These are phyloP conservation scores for Trichoplax adhaerens DNA, from an alignment of 37 sponge, comb jelly and placozoan genomes.

Conservation along the genomic window DNA sequence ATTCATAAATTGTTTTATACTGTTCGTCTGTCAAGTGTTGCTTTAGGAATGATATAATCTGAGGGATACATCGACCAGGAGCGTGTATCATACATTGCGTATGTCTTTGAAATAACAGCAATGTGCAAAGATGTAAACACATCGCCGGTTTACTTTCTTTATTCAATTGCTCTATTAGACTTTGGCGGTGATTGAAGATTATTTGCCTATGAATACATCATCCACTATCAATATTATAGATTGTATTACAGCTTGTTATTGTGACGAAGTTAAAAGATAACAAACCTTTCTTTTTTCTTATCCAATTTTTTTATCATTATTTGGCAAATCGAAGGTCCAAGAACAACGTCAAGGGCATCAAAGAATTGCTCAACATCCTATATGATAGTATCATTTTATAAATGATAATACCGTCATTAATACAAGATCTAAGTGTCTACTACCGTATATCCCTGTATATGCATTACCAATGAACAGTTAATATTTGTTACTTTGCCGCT, in stretches of 20 bases:
- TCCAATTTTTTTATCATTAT: slow-evolving; percentile 65
- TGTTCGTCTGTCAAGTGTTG: slow-evolving; percentile 4
- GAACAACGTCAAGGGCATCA: slow-evolving; percentile 29
- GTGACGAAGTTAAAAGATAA: not conserved
- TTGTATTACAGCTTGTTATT: not conserved
- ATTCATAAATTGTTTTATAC: no score
- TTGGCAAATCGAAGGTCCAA: slow-evolving; percentile 34
- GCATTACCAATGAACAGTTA: no score
- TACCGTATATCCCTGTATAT: no score
- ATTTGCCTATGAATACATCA: slow-evolving; percentile 30
- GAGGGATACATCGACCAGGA: slow-evolving; percentile 78
- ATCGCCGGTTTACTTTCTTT: slow-evolving; percentile 63
- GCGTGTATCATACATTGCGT: slow-evolving; percentile 54
- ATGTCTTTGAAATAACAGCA: slow-evolving; percentile 55
- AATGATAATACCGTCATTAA: no score
- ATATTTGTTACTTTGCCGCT: no score
- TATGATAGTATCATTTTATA: not conserved
- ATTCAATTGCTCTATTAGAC: slow-evolving; percentile 39
- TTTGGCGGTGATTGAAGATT: slow-evolving; percentile 42
- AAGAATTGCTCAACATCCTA: slow-evolving; percentile 28
- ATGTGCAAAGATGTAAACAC: slow-evolving; percentile 55
- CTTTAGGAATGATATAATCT: slow-evolving; percentile 22
- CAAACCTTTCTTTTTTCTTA: slow-evolving; percentile 72
- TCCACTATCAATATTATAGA: not conserved
- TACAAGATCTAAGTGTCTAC: no score